Base-by-base conservation (phyloP, 2,113 vertebrate species). In the Panthera uncia region DNA sequence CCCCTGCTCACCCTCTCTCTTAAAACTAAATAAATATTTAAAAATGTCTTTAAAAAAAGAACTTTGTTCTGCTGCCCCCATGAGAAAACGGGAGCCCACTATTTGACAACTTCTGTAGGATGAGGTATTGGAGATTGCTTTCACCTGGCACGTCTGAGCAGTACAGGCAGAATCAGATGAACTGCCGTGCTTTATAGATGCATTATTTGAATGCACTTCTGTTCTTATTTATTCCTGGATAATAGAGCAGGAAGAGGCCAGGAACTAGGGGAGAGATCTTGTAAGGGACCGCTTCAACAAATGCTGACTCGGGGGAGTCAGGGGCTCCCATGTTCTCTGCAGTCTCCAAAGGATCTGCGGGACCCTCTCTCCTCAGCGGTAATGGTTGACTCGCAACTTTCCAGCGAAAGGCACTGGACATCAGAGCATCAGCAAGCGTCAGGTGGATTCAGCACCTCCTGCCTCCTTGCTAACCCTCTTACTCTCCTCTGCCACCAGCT, bases 401-500 rank as follows among this genome's bases (percentile, higher is more conserved):
- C 79, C 68, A 50, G 18, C 10, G 38, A 33, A 61, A 85, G 13
- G 33, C 23, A 27, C 38, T 66, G 69, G 76, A 13, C 29, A 13
- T 57, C 80, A 45, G 89, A 79, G 57, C 82, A 52, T 12, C 19
- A 6, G 68, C 57, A 63, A 74, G 50, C 6, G 66, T 16, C 5
- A 74, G 81, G 57, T 82, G 87, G 79, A 36, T 38, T 50, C n/a
- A 52, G 82, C 55, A n/a, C 80, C 61, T 80, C 73, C 83, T 31
- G 73, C 36, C 57, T 90, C 48, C 81, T 50, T 6, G 14, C 73
- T 80, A 82, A n/a, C 38, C 86, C 68, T 61, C 29, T 3, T 1
- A 8, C 65, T 91, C 74, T 50, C 81, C 78, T 87, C 89, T 61
- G 92, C 90, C 89, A n/a, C 38, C 38, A 5, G 90, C 92, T 98